phyloP scores from a whole-genome alignment of 2,888 invertebrate species.

The Bembecia ichneumoniformis region DNA sequence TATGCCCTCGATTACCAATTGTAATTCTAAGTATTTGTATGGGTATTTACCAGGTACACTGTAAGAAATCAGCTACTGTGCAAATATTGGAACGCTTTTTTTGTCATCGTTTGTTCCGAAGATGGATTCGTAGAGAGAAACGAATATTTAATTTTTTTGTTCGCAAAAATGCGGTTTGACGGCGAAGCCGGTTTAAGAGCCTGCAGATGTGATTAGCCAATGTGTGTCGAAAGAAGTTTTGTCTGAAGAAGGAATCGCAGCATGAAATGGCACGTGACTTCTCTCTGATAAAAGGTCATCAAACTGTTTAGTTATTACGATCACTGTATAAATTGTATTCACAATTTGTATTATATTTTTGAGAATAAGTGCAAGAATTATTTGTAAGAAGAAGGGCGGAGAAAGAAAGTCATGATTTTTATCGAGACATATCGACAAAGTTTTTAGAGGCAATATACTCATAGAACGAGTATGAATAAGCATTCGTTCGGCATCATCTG shows the following conservation, averaged over 20 bases:
- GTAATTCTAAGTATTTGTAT: constrained; percentile 1
- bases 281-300: background rate
- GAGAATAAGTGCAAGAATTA: no score
- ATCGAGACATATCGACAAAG: no score
- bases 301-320: background rate
- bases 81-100: constrained; percentile 26
- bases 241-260: constrained; percentile 1
- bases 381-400: no score
- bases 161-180: constrained; percentile 34
- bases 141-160: constrained; percentile 25
- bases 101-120: constrained; percentile 7
- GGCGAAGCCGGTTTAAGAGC: constrained; percentile 20
- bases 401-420: no score
- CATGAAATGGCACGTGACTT: background rate
- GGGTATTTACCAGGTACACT: background rate
- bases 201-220: constrained; percentile 5
- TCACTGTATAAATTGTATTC: no score
- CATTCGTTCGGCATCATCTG: no score
- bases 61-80: constrained; percentile 16
- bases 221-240: constrained; percentile 6
- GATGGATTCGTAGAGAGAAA: constrained; percentile 9
- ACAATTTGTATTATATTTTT: no score
- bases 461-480: no score
- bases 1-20: background rate
- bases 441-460: no score